Conservation (phyloP, 2,113 vertebrate genomes). For the Progne subis region DNA sequence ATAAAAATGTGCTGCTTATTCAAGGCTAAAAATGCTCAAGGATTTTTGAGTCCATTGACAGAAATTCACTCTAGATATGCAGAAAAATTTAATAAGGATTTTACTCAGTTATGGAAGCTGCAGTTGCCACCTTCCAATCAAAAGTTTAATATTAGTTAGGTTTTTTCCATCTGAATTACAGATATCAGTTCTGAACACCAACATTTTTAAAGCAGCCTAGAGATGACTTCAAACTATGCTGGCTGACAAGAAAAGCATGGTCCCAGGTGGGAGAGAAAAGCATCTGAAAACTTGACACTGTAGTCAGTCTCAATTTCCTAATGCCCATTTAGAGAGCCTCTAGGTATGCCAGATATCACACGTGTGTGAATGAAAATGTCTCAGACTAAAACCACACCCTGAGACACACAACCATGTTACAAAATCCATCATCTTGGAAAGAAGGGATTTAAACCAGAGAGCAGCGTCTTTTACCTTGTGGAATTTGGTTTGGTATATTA, state of each 20-base stretch:
- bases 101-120: neutral
- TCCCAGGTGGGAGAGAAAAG: neutral
- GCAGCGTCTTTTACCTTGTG: neutral
- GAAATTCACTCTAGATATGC: neutral
- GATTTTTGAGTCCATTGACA: neutral
- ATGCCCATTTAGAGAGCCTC: neutral
- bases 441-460: neutral
- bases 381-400: neutral
- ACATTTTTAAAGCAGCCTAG: neutral
- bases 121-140: neutral
- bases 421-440: neutral
- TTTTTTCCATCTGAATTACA: neutral
- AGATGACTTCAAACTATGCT: neutral
- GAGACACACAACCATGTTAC: neutral
- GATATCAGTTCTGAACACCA: neutral
- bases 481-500: neutral
- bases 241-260: neutral
- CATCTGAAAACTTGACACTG: neutral
- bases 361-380: neutral
- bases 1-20: neutral
- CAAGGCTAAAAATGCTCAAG: neutral
- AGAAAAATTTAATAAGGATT: neutral
- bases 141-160: neutral
- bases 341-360: rapidly evolving
- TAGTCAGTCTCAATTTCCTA: neutral